Base-by-base conservation (phyloP, 2,113 vertebrate species). In the Saiga tatarica region DNA sequence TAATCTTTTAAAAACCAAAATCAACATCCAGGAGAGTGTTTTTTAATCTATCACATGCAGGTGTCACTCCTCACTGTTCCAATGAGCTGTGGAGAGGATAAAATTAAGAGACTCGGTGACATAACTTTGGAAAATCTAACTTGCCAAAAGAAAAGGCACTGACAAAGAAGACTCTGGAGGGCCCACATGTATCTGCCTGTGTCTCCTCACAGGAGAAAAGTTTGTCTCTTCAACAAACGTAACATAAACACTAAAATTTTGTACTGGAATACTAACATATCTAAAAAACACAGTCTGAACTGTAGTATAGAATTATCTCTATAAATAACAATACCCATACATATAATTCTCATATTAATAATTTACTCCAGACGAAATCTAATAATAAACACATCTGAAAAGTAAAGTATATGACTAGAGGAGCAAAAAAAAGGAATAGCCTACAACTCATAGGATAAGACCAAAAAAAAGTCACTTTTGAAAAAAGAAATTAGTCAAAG, bases 1-100 rank as follows among this genome's bases (percentile, higher is more conserved):
- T 94, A 95, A 92, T 86, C 13, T 96, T 97, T 76, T 87, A 76
- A 94, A 74, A 94, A 89, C 8, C 13, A 26, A 94, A 74, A 87
- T 23, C 13, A 94, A 14, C 23, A 92, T 36, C 33, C 85, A 6
- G 50, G 33, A 91, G 45, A 59, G 33, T 60, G 45, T 87, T 26
- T 85, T 92, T 84, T 26, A 25, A n/a, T 45, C 78, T 53, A 53
- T 83, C 36, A 95, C 23, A 45, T 64, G 39, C 15, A 59, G 16
- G 33, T 98, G 30, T 79, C 47, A 76, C 6, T 74, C 55, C 64
- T 19, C 21, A 67, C 11, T 67, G 39, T 90, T 95, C 33, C 55
- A 95, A 17, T 33, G 14, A 91, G 15, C 36, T 92, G 19, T 19
- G 55, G 89, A 91, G 8, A 78, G 15, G 45, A 33, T 79, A 89